Conservation (phyloP, 2,113 vertebrate species). For the Tapirus terrestris region DNA sequence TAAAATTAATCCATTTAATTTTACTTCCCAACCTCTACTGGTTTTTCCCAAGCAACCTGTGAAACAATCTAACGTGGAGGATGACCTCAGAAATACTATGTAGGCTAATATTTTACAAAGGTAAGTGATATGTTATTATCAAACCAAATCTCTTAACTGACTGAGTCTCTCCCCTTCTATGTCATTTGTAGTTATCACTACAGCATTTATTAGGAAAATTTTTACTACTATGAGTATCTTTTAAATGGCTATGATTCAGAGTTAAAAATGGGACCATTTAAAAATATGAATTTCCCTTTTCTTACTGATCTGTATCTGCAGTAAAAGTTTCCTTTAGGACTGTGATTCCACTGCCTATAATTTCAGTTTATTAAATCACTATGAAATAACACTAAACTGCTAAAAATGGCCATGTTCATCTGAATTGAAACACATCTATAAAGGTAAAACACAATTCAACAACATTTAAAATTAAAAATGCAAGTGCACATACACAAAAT, state of each 20-base stretch:
- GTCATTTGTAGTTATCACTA: not conserved
- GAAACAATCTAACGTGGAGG: not conserved
- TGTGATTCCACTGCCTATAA: not conserved
- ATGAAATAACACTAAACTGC: not conserved
- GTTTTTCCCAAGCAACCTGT: not conserved
- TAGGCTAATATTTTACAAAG: not conserved
- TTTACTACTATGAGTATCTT: not conserved
- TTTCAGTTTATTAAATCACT: not conserved
- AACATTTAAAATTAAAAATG: slow-evolving; percentile 20
- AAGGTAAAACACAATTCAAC: not conserved
- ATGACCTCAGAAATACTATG: not conserved
- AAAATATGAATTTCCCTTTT: not conserved
- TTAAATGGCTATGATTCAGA: not conserved
- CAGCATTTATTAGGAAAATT: not conserved
- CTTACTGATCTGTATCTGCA: not conserved
- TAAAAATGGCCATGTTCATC: not conserved
- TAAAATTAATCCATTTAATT: slow-evolving; percentile 42
- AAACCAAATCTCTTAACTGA: slow-evolving; percentile 43
- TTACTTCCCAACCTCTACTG: not conserved
- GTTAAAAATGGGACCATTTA: not conserved
- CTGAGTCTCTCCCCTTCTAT: not conserved
- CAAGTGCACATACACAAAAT: not conserved
- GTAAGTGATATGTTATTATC: not conserved
- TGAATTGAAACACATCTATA: not conserved
- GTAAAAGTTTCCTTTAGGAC: not conserved